Evolutionary conservation across 2,113 vertebrate genomes (phyloP).

Genomic region (Paramisgurnus dabryanus): DNA sequence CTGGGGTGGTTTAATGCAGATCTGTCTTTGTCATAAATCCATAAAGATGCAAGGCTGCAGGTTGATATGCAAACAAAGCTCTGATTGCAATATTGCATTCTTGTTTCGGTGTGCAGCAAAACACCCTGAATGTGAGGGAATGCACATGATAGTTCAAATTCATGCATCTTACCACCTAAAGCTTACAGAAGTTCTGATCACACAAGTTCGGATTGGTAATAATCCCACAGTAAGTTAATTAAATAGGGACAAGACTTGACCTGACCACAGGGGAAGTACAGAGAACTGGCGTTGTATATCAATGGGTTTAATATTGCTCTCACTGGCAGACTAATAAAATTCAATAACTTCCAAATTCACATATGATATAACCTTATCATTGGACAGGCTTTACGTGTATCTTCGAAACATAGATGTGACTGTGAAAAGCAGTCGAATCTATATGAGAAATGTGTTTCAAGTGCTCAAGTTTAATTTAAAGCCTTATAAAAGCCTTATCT

Average conservation of each 20-base stretch:
- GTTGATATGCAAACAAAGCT: constrained; percentile 21
- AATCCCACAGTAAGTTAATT: constrained; percentile 63
- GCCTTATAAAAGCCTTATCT: constrained; percentile 36
- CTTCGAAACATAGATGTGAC: constrained; percentile 3
- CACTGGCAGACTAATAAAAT: constrained; percentile 16
- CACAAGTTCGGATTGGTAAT: constrained; percentile 56
- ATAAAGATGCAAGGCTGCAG: constrained; percentile 42
- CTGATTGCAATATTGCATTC: constrained; percentile 38
- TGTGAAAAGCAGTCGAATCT: background rate
- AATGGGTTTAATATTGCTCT: constrained; percentile 10
- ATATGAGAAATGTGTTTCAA: background rate
- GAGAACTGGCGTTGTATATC: background rate
- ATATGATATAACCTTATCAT: background rate
- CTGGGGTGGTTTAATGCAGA: constrained; percentile 45
- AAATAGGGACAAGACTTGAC: constrained; percentile 61
- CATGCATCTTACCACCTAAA: background rate
- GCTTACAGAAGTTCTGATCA: background rate
- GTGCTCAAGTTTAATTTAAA: constrained; percentile 36
- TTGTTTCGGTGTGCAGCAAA: constrained; percentile 29
- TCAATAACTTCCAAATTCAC: constrained; percentile 32
- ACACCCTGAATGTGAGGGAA: constrained; percentile 12
- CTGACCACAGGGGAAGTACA: constrained; percentile 8
- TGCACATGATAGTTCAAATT: background rate
- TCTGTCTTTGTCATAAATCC: constrained; percentile 45
- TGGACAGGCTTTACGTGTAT: constrained; percentile 1